These are phyloP conservation scores for Pelmatolapia mariae DNA, from an alignment of 2,113 vertebrate genomes.

Conservation along the genomic window DNA sequence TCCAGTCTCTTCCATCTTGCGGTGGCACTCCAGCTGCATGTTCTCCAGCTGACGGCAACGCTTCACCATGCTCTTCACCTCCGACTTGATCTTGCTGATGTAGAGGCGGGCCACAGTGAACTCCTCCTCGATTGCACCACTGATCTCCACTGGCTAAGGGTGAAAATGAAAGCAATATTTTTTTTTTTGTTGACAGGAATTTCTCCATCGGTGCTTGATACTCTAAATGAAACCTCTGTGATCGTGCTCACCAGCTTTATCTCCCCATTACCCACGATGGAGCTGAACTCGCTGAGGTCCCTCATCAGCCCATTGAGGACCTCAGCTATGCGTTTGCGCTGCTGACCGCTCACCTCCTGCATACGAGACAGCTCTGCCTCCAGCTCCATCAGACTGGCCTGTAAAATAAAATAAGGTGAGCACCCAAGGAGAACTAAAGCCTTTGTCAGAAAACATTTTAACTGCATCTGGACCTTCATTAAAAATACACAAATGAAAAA, in stretches of 20 bases:
- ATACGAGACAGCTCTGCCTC: constrained; percentile 86
- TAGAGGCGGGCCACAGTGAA: constrained; percentile 91
- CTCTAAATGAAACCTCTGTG: neutral
- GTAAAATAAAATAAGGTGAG: neutral
- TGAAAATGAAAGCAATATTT: neutral
- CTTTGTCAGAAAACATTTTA: neutral
- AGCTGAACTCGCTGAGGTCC: constrained; percentile 92
- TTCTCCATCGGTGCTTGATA: neutral
- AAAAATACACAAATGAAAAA: neutral
- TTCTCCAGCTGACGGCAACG: constrained; percentile 88
- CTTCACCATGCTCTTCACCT: constrained; percentile 94
- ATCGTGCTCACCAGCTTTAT: constrained; percentile 85
- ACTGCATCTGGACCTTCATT: neutral
- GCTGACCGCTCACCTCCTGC: constrained; percentile 87
- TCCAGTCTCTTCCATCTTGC: constrained; percentile 93
- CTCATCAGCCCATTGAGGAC: constrained; percentile 90
- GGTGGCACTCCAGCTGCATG: constrained; percentile 90
- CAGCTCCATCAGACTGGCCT: constrained; percentile 85
- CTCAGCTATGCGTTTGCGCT: constrained; percentile 86
- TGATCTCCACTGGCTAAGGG: constrained; percentile 83
- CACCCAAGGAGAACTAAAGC: neutral
- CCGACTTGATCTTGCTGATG: constrained; percentile 93
- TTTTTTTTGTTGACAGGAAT: neutral
- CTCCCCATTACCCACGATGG: constrained; percentile 88
- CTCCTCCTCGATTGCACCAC: constrained; percentile 92